phyloP scores from a whole-genome alignment of 2,113 vertebrate genomes.

The Hippopotamus amphibius region DNA sequence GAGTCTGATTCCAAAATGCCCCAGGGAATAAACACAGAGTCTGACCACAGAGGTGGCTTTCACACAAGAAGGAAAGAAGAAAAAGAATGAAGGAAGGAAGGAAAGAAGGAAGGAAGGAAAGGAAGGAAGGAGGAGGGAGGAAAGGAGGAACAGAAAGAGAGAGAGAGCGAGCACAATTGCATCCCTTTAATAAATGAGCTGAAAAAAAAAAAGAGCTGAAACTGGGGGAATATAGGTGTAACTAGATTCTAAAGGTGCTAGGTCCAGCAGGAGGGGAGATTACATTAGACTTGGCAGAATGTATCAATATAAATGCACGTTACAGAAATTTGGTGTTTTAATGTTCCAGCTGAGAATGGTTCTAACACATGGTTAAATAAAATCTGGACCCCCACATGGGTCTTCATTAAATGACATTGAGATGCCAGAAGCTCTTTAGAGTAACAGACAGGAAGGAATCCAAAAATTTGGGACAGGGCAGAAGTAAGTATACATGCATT shows the following conservation, averaged over 20 bases:
- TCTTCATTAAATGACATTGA: neutral
- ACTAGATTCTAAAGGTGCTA: neutral
- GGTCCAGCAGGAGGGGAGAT: neutral
- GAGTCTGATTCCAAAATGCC: neutral
- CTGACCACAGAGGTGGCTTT: neutral
- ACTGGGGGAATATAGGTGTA: neutral
- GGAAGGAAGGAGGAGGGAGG: no score
- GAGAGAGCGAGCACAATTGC: neutral
- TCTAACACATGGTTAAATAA: neutral
- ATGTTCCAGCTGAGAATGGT: neutral
- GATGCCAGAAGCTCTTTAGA: neutral
- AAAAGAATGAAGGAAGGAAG: neutral
- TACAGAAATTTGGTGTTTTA: neutral
- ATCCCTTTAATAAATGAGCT: neutral
- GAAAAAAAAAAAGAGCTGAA: neutral
- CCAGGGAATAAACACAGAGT: neutral
- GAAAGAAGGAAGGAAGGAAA: neutral
- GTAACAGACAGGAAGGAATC: neutral
- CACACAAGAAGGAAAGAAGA: neutral
- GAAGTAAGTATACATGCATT: neutral
- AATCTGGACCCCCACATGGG: neutral
- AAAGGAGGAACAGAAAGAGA: neutral
- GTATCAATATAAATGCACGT: neutral
- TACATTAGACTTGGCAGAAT: neutral
- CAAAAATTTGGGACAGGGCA: neutral